Base-by-base conservation (phyloP, 2,113 vertebrate species). In the Pipa parva region DNA sequence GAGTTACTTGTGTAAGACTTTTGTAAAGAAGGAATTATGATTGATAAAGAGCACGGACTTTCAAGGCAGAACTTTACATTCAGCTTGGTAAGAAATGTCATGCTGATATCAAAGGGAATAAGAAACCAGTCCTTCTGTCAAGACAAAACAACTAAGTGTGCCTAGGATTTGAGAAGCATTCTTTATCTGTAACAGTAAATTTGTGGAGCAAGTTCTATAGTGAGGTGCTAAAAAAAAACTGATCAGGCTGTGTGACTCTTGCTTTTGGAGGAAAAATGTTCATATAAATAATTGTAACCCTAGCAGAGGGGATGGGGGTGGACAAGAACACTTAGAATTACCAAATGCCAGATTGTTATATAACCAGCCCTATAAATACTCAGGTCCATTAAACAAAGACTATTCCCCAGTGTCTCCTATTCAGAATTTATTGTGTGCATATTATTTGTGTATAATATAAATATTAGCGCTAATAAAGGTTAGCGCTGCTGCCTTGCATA, bases 31-130 rank as follows among this genome's bases (percentile, higher is more conserved):
- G 42, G 57, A 58, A 59, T 58, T 27, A 18, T 36, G 64, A 59
- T 58, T 67, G 55, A 59, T 67, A 67, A 58, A 59, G 42, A 49
- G 64, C 55, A 50, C 31, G 9, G 54, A 36, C 42, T 36, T 59
- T 59, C 45, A 36, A 20, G 27, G 64, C 39, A 67, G 42, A 67
- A 50, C 63, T 66, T 66, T 58, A 36, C 63, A 48, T 66, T 58
- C 22, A 24, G 64, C 46, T 59, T 67, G 55, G 39, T 58, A 59
- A 22, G 22, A 59, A 49, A 67, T 49, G 54, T 58, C 64, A 59
- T 59, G 64, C 54, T 59, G 54, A 21, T 58, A 67, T 67, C 55
- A 67, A 67, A 59, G 55, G 46, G 54, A 46, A 67, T 59, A 59
- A 46, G 20, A 59, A 59, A 67, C 33, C 39, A 49, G 33, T 46